Base-by-base conservation (phyloP, 1,140 invertebrate species). In the Batillaria attramentaria region DNA sequence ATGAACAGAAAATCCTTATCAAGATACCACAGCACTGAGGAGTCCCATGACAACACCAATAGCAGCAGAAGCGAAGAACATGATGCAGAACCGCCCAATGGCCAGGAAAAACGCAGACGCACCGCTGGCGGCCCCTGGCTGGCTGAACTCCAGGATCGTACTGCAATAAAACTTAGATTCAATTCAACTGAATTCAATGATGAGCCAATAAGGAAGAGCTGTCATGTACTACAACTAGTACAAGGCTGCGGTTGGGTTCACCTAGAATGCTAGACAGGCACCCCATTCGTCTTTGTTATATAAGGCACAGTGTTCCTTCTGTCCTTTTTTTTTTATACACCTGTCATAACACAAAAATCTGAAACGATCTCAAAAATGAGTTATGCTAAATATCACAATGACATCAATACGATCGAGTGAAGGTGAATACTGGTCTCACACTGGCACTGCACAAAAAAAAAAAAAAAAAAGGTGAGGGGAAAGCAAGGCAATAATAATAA, bases 51-150 rank as follows among this genome's bases (percentile, higher is more conserved):
- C 92, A 16, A 97, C 96, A n/a, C 98, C 98, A 86, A 99, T 98
- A 31, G 96, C 96, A 74, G 98, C 97, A 8, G 98, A 99, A 4
- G 96, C 97, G 92, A 99, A 98, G 89, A 99, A 99, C 96, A 99
- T 99, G 57, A 97, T 91, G 90, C 96, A 98, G 89, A 99, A 99
- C 77, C 96, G 93, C 79, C 95, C 87, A 28, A 99, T 93, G 0
- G 97, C 97, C 80, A 96, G 94, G n/a, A 98, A 92, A 81, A 99
- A 95, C 20, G 96, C 95, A 91, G 96, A 95, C 3, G 95, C 94
- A 1, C 94, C 94, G 75, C 91, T 90, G 66, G 92, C 92, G 90
- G 85, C 50, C 94, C 94, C 91, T 94, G 94, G 91, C 94, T 95
- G 10, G 94, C 94, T 89, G 96, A 95, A 79, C 92, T 89, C 84